Conservation (phyloP, 2,888 invertebrate genomes). For the Suillia variegata region DNA sequence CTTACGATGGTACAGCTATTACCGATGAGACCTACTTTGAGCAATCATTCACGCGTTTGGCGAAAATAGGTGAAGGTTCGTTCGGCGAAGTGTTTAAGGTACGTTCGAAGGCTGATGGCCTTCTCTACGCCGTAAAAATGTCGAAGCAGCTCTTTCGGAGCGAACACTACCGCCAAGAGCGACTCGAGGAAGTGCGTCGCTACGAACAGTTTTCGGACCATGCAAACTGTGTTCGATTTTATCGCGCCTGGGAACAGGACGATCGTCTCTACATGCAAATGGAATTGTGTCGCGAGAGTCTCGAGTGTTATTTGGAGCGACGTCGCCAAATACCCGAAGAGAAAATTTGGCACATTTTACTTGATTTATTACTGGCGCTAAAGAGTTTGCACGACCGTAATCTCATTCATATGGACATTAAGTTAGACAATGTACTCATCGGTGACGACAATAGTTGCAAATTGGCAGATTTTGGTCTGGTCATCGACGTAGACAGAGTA, state of each 20-base stretch:
- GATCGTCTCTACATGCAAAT: slow-evolving; percentile 72
- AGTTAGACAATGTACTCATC: slow-evolving; percentile 78
- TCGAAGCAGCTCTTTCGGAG: slow-evolving; percentile 68
- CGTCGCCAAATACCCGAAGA: slow-evolving; percentile 67
- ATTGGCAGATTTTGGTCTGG: slow-evolving; percentile 75
- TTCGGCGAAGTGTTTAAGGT: slow-evolving; percentile 78
- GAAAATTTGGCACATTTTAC: slow-evolving; percentile 70
- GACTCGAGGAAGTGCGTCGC: slow-evolving; percentile 71
- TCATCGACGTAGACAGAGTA: slow-evolving; percentile 67
- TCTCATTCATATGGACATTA: slow-evolving; percentile 77
- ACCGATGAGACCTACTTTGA: slow-evolving; percentile 68
- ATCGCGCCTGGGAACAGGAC: slow-evolving; percentile 76
- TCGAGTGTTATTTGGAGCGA: slow-evolving; percentile 65
- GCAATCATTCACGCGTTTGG: slow-evolving; percentile 69
- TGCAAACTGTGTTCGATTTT: slow-evolving; percentile 70
- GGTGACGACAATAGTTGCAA: slow-evolving; percentile 70
- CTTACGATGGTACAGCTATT: slow-evolving; percentile 57
- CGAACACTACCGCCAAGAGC: slow-evolving; percentile 64
- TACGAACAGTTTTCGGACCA: slow-evolving; percentile 72
- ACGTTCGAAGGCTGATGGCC: slow-evolving; percentile 68
- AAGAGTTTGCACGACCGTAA: slow-evolving; percentile 71
- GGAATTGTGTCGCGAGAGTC: slow-evolving; percentile 71
- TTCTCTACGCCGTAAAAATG: slow-evolving; percentile 74
- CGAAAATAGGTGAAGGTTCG: slow-evolving; percentile 73
- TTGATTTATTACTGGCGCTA: slow-evolving; percentile 69